A percentile compares a stretch with the other conserved stretches of the same genome.
Evolutionary conservation across 1,140 invertebrate genomes (phyloP).

Genomic region (Microplitis mediator): DNA sequence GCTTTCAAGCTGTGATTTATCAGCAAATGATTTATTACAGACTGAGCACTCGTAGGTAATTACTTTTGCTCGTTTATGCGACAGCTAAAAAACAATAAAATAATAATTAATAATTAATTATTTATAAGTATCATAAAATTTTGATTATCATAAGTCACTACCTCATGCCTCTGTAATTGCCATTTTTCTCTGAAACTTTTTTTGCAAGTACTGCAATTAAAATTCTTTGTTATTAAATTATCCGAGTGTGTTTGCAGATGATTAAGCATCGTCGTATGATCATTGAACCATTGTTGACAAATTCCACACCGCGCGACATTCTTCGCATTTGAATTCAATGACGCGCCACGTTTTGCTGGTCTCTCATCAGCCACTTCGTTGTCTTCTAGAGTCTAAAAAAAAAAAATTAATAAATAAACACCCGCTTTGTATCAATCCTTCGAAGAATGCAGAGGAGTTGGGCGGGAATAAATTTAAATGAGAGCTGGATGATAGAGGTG

Average conservation of each 20-base stretch:
- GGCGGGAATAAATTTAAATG: no score
- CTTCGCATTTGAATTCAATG: conserved; percentile 27
- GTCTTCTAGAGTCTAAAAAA: conserved; percentile 38
- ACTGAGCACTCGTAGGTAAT: conserved; percentile 34
- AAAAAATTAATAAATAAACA: background rate
- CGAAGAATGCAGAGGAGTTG: no score
- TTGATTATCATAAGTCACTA: conserved; percentile 22
- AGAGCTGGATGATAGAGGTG: no score
- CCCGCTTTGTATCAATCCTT: no score
- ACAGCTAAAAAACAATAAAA: conserved; percentile 33
- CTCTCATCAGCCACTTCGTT: conserved; percentile 35
- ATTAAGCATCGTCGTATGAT: conserved; percentile 48
- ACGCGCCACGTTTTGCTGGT: conserved; percentile 31
- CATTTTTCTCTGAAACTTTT: conserved; percentile 53
- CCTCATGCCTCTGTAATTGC: conserved; percentile 48
- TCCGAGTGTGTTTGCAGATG: conserved; percentile 51
- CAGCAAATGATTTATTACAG: conserved; percentile 43
- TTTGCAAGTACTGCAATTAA: conserved; percentile 43
- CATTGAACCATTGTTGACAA: conserved; percentile 46
- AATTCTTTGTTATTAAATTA: conserved; percentile 39
- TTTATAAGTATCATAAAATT: background rate
- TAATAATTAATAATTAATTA: background rate
- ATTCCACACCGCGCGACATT: conserved; percentile 49
- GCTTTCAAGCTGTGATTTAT: conserved; percentile 39
- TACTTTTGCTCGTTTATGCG: conserved; percentile 42